Evolutionary conservation across 2,113 vertebrate species (phyloP).

Genomic region (Puffinus mauretanicus): DNA sequence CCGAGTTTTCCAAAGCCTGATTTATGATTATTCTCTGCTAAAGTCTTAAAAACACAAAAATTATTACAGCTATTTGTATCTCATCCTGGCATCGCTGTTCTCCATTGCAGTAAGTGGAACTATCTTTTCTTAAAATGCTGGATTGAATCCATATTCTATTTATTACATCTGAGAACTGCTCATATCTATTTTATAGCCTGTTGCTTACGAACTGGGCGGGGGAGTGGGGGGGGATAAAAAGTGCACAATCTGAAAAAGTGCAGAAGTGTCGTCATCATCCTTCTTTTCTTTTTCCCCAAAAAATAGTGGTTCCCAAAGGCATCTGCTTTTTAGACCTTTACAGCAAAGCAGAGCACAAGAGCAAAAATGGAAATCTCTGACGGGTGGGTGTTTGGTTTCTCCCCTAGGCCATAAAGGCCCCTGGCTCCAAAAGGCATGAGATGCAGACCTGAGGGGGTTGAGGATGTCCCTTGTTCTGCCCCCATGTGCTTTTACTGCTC

Average conservation of each 20-base stretch:
- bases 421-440: not conserved
- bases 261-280: not conserved
- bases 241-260: not conserved
- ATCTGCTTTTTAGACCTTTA: not conserved
- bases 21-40: slow-evolving; percentile 33
- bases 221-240: not conserved
- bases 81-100: slow-evolving; percentile 19
- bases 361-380: not conserved
- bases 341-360: not conserved
- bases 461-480: not conserved
- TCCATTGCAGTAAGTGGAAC: slow-evolving; percentile 43
- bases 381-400: not conserved
- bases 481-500: not conserved
- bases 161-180: slow-evolving; percentile 10
- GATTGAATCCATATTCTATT: slow-evolving; percentile 35
- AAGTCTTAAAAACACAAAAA: slow-evolving; percentile 44
- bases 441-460: not conserved
- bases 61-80: slow-evolving; percentile 49
- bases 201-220: not conserved
- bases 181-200: slow-evolving; percentile 42
- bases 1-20: not conserved
- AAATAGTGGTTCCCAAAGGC: not conserved
- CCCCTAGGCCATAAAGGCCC: not conserved
- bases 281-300: not conserved
- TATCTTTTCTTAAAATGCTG: slow-evolving; percentile 48